These are phyloP conservation scores for Ligdia adustata DNA, from an alignment of 2,888 invertebrate genomes.

Conservation along the genomic window DNA sequence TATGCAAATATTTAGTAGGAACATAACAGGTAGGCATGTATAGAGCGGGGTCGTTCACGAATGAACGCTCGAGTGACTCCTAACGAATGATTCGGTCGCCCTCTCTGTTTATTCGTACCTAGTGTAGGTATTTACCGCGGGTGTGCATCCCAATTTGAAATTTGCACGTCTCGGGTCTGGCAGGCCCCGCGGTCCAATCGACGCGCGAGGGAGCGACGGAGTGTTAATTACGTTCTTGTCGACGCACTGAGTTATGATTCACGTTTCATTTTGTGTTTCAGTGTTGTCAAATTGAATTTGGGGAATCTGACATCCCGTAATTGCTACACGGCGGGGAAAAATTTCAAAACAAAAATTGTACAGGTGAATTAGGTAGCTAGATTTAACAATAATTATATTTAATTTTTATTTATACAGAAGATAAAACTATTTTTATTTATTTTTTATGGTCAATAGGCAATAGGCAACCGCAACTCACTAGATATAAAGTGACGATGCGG, in stretches of 20 bases:
- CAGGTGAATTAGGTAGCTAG: background rate
- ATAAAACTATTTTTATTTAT: too few species aligned
- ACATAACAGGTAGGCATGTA: constrained; percentile 71
- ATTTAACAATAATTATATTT: too few species aligned
- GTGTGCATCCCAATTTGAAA: constrained; percentile 69
- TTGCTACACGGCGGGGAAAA: constrained; percentile 3
- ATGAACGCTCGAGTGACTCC: constrained; percentile 76
- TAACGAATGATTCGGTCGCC: constrained; percentile 69
- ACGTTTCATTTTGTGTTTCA: constrained; percentile 48
- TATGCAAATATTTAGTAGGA: constrained; percentile 80
- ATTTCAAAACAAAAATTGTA: constrained; percentile 12
- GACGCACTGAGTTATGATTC: constrained; percentile 56
- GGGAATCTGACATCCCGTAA: constrained; percentile 22
- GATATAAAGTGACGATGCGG: too few species aligned
- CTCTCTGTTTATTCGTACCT: constrained; percentile 49
- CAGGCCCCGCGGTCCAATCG: constrained; percentile 57
- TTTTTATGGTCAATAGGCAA: too few species aligned
- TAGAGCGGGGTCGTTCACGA: constrained; percentile 60
- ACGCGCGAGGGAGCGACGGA: constrained; percentile 42
- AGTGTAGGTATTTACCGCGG: constrained; percentile 56
- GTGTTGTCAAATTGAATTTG: constrained; percentile 45
- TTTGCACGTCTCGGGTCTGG: constrained; percentile 58
- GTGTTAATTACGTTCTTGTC: constrained; percentile 79
- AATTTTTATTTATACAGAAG: too few species aligned
- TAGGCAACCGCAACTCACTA: too few species aligned